phyloP scores from a whole-genome alignment of 2,797 vertebrate species.

The Chromis chromis region DNA sequence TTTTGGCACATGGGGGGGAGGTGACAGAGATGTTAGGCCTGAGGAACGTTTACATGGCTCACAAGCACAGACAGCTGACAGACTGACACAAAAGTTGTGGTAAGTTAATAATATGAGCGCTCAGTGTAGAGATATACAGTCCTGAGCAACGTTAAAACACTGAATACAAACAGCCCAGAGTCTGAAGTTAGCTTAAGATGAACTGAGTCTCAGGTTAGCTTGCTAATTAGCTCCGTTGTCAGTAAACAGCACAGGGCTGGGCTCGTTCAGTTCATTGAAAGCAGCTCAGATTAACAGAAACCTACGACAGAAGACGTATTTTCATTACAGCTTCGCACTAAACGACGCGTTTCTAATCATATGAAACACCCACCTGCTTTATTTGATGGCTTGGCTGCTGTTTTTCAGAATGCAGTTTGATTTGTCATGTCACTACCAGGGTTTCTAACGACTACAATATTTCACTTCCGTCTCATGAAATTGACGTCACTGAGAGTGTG shows the following conservation, averaged over 20 bases:
- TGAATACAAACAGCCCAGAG: not conserved
- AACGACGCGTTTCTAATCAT: accelerated
- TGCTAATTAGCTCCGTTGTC: slow-evolving; percentile 41
- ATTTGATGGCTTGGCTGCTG: not conserved
- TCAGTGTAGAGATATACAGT: not conserved
- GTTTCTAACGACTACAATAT: slow-evolving; percentile 60
- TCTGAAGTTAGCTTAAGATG: not conserved
- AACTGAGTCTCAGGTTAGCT: slow-evolving; percentile 12
- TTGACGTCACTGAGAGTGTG: slow-evolving; percentile 41
- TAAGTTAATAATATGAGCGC: not conserved
- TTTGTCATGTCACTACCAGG: slow-evolving; percentile 69
- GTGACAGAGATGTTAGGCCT: slow-evolving; percentile 31
- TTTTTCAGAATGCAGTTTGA: slow-evolving; percentile 51
- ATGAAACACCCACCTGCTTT: slow-evolving; percentile 38
- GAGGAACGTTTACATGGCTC: slow-evolving; percentile 15
- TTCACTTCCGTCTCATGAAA: slow-evolving; percentile 67
- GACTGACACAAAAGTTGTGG: slow-evolving; percentile 1
- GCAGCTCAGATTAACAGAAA: slow-evolving; percentile 1
- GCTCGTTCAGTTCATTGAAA: slow-evolving; percentile 34
- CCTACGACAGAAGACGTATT: not conserved
- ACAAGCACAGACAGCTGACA: slow-evolving; percentile 15
- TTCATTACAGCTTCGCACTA: not conserved
- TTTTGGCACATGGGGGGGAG: not conserved
- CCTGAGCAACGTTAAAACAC: not conserved
- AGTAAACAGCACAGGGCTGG: slow-evolving; percentile 37